Evolutionary conservation across 2,113 vertebrate genomes (phyloP), one percentile per base, ranked within the genome.

Genomic region (Corythornis vintsioides): DNA sequence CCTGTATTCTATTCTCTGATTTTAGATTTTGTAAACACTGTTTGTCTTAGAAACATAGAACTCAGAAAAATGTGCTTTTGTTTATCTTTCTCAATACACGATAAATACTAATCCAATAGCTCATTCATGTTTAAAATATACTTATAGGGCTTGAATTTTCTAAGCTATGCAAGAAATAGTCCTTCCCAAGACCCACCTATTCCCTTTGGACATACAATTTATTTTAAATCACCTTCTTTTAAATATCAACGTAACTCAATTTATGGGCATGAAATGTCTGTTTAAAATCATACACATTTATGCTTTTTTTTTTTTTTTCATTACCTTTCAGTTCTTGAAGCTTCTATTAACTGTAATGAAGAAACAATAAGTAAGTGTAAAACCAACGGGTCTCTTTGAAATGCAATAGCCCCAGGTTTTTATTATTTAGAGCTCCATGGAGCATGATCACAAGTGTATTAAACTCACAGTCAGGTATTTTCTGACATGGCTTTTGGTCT

Each of bases 381-480:
- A 92, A 47, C 11, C 56, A 90, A 13, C 0, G 0, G 28, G 61
- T 78, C 20, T 53, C 70, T 78, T 89, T 84, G 80, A 93, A 92
- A 88, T 3, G 1, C 67, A 72, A 88, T 64, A 75, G 26, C 53
- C 73, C 35, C 48, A 28, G 31, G 55, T 56, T 96, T 87, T 94
- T 78, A 81, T 77, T 74, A 75, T 72, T 92, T 82, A 90, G 79
- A 88, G 35, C 53, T 94, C 65, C 66, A n/a, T 82, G 66, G 79
- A 86, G 24, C 61, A 61, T 57, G 48, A 86, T 90, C 83, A 78
- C 86, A 81, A 42, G 40, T 75, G 40, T 59, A 53, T 25, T 81
- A 80, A 90, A 88, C 82, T 86, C 53, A 73, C 25, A 53, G 25
- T 63, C 67, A 78, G 57, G 74, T 90, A 42, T 83, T 86, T 91